These are phyloP conservation scores for Diplosoma virens DNA, from an alignment of 23 tunicate species.

Conservation along the genomic window DNA sequence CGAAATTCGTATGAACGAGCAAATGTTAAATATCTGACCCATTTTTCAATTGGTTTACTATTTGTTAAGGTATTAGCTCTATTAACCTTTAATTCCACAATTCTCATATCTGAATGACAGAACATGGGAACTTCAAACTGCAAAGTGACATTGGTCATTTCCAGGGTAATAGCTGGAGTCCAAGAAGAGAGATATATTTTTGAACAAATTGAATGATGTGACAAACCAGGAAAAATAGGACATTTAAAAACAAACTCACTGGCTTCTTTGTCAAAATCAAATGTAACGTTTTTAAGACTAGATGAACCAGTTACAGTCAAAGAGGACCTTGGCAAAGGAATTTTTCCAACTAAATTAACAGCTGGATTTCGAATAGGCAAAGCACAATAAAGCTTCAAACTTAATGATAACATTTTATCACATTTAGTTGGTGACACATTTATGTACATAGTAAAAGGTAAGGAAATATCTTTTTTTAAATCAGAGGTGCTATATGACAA, in stretches of 20 bases:
- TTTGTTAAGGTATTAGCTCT: not conserved
- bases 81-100: constrained; percentile 20
- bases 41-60: not conserved
- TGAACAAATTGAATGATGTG: constrained; percentile 21
- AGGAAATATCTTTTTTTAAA: constrained; percentile 4
- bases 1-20: constrained; percentile 37
- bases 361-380: constrained; percentile 40
- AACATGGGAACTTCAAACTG: constrained; percentile 57
- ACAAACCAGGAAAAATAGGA: constrained; percentile 39
- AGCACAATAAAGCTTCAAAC: constrained; percentile 38
- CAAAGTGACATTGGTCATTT: constrained; percentile 19
- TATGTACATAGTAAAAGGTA: constrained; percentile 43
- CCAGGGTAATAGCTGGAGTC: constrained; percentile 32
- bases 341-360: constrained; percentile 29
- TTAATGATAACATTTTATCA: constrained; percentile 29
- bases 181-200: constrained; percentile 21
- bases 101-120: constrained; percentile 40
- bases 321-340: constrained; percentile 14
- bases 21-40: constrained; percentile 42
- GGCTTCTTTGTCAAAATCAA: not conserved
- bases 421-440: not conserved
- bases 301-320: constrained; percentile 21
- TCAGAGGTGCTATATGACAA: constrained; percentile 8
- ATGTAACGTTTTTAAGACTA: constrained; percentile 24
- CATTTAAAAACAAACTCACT: constrained; percentile 13